Evolutionary conservation across 2,797 vertebrate species (phyloP).

Genomic region (Falco cherrug): DNA sequence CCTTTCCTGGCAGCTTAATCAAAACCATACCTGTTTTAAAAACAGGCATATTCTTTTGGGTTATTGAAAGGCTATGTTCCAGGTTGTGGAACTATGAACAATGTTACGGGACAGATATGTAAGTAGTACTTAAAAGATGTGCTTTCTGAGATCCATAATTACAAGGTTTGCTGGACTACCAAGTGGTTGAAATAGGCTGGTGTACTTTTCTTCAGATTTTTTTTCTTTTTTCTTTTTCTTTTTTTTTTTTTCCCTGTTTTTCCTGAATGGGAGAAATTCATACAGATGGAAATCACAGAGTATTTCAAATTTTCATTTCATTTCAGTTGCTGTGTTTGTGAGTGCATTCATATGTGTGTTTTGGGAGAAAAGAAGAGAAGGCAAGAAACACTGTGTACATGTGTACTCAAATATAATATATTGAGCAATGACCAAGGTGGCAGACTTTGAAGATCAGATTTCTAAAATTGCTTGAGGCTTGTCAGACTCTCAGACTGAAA

Average conservation of each 20-base stretch:
- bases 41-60: neutral
- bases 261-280: neutral
- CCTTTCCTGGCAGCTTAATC: neutral
- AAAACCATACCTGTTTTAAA: neutral
- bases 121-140: neutral
- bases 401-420: neutral
- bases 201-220: neutral
- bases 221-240: neutral
- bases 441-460: constrained; percentile 33
- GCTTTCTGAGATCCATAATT: neutral
- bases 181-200: neutral
- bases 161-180: neutral
- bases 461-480: neutral
- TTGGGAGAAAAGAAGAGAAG: neutral
- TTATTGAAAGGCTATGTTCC: neutral
- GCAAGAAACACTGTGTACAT: neutral
- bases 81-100: neutral
- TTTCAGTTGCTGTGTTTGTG: neutral
- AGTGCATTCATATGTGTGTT: neutral
- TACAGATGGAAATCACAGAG: neutral
- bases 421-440: neutral
- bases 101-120: neutral
- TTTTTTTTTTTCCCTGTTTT: neutral
- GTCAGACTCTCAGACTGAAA: neutral
- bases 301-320: neutral